These are phyloP conservation scores for Scaptomyza pallida DNA, from an alignment of 1,140 invertebrate species.

Conservation along the genomic window DNA sequence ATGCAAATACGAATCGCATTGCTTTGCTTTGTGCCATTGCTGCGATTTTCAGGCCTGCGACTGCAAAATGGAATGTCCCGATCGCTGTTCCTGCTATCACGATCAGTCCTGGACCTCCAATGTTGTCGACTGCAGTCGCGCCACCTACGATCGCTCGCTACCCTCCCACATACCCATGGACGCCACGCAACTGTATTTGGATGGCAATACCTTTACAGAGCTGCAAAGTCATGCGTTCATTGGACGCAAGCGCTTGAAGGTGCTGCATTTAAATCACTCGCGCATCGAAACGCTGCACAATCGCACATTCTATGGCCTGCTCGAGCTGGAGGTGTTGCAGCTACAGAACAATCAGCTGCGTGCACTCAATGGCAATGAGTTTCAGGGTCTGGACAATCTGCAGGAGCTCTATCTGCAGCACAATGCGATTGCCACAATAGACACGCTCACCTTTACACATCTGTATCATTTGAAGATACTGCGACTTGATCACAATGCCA, in stretches of 20 bases:
- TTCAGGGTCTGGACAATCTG: constrained; percentile 89
- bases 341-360: constrained; percentile 91
- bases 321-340: constrained; percentile 92
- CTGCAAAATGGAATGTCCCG: constrained; percentile 97
- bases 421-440: constrained; percentile 90
- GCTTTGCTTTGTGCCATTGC: constrained; percentile 95
- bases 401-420: constrained; percentile 94
- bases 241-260: constrained; percentile 92
- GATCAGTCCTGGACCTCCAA: constrained; percentile 96
- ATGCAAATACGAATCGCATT: constrained; percentile 95
- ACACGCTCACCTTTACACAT: constrained; percentile 91
- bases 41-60: constrained; percentile 97
- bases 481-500: constrained; percentile 90
- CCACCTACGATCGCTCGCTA: constrained; percentile 89
- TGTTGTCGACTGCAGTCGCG: constrained; percentile 93
- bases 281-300: constrained; percentile 94
- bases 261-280: constrained; percentile 93
- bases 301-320: constrained; percentile 94
- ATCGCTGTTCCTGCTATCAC: constrained; percentile 95
- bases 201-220: constrained; percentile 92
- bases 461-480: constrained; percentile 89
- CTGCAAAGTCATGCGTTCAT: constrained; percentile 95
- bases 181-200: constrained; percentile 94
- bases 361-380: constrained; percentile 92
- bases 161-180: constrained; percentile 96